phyloP scores from a whole-genome alignment of 2,113 vertebrate genomes.

The Lagenorhynchus albirostris region DNA sequence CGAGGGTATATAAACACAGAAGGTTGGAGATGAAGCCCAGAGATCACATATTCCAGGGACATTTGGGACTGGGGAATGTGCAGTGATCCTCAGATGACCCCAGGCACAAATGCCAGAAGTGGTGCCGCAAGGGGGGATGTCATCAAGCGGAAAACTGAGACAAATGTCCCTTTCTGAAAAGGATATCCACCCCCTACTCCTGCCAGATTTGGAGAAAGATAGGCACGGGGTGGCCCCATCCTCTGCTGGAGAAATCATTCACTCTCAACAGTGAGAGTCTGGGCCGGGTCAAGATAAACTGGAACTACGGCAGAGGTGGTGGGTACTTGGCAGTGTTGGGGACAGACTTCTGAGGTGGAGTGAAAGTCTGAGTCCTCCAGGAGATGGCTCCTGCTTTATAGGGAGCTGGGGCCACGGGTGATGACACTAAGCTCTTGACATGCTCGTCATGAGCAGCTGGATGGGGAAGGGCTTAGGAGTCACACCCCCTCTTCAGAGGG shows the following conservation, averaged over 20 bases:
- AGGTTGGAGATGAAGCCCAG: not conserved
- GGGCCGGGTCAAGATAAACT: not conserved
- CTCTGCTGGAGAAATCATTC: not conserved
- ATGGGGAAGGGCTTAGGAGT: not conserved
- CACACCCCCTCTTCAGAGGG: not conserved
- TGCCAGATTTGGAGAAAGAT: not conserved
- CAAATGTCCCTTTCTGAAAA: not conserved
- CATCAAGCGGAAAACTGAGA: not conserved
- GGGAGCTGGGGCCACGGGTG: not conserved
- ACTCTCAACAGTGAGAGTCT: not conserved
- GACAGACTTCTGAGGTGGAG: not conserved
- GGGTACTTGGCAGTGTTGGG: not conserved
- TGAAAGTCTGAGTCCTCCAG: not conserved
- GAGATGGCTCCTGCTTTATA: not conserved
- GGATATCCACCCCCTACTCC: not conserved
- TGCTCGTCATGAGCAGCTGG: not conserved
- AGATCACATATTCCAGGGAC: not conserved
- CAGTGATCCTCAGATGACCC: not conserved
- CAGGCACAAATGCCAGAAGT: not conserved
- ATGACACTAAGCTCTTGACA: not conserved
- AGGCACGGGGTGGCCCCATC: no score
- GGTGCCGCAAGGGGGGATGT: not conserved
- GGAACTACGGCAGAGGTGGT: not conserved
- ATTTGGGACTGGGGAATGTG: not conserved
- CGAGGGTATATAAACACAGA: not conserved